Evolutionary conservation across 2,797 vertebrate genomes (phyloP).

Genomic region (Protonibea diacanthus): DNA sequence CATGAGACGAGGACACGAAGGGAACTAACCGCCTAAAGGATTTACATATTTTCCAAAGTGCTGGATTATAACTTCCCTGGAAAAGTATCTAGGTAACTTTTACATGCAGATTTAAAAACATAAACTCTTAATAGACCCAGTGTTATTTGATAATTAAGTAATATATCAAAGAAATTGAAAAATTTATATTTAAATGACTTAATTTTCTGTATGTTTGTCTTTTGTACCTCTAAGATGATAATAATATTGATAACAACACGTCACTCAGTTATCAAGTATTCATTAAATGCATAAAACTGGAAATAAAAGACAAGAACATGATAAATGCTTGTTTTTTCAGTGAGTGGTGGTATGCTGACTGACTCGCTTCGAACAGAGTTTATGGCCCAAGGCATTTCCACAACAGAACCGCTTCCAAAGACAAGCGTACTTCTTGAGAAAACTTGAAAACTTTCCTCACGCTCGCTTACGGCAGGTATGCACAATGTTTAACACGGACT

Average conservation of each 20-base stretch:
- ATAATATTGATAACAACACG: background rate
- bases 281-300: background rate
- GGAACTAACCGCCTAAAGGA: conserved; percentile 54
- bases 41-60: background rate
- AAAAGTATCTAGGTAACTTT: conserved; percentile 57
- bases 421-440: conserved; percentile 60
- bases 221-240: background rate
- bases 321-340: conserved; percentile 56
- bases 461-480: conserved; percentile 39
- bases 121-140: background rate
- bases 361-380: conserved; percentile 53
- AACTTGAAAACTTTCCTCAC: conserved; percentile 62
- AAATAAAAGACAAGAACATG: background rate
- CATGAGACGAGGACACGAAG: conserved; percentile 29
- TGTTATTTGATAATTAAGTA: background rate
- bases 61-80: conserved; percentile 61
- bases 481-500: background rate
- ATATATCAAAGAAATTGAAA: background rate
- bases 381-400: conserved; percentile 68
- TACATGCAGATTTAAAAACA: background rate
- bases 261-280: background rate
- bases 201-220: background rate
- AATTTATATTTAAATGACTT: background rate
- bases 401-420: conserved; percentile 45
- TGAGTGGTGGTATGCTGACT: conserved; percentile 68